Conservation (phyloP, 2,888 invertebrate species). For the Dinocampus coccinellae region DNA sequence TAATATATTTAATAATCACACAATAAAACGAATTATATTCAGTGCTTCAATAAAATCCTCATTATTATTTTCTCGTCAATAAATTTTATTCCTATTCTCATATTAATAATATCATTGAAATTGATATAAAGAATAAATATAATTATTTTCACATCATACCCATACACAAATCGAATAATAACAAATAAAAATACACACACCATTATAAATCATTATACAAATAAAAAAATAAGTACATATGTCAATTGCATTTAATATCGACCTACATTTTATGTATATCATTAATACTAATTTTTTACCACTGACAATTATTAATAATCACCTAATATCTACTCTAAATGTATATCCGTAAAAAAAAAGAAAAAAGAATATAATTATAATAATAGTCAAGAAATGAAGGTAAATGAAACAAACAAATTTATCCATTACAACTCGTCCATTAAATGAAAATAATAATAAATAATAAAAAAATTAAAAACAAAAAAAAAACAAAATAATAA, state of each 20-base stretch:
- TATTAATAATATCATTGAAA: no score
- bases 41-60: not conserved
- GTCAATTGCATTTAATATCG: not conserved
- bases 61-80: no score
- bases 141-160: no score
- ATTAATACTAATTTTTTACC: not conserved
- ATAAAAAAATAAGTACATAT: no score
- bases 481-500: no score
- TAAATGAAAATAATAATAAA: not conserved
- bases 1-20: not conserved
- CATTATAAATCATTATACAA: no score
- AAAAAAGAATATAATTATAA: not conserved
- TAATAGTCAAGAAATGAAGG: not conserved
- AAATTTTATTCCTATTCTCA: no score
- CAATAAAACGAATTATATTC: not conserved
- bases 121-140: no score
- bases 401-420: not conserved
- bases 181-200: no score
- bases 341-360: not conserved
- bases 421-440: not conserved
- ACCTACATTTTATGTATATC: not conserved
- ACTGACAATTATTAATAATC: not conserved
- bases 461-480: no score
- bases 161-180: no score
- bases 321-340: not conserved